Evolutionary conservation across 2,888 invertebrate genomes (phyloP), one percentile per base, ranked within the genome.

Genomic region (Coleophora flavipennella): DNA sequence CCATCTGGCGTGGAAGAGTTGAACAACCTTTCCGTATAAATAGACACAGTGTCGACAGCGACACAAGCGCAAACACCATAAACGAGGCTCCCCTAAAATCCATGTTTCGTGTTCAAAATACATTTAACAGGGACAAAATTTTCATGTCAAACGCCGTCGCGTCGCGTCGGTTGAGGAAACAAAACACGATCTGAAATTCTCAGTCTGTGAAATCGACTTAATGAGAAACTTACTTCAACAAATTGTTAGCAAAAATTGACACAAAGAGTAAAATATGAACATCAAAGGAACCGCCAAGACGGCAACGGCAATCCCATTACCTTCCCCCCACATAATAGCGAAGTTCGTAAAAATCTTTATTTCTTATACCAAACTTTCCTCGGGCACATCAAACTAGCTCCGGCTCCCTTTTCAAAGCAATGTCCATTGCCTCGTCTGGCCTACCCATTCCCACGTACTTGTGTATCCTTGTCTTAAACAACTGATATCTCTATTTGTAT

Each of bases 401-500:
- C 33, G 9, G 9, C 13, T 12, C 13, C 13, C 13, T 10, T 9
- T 13, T 20, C 20, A 20, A 20, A 20, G 20, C 20, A 3, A 20
- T 20, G 20, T 20, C 20, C 20, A 20, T 31, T 7, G 3, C 20
- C 20, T 20, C 20, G 20, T 59, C 60, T 55, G 52, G 28, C 29
- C 29, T n/a, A 11, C 29, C 66, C 67, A 72, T 73, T 69, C 71
- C 65, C 75, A 73, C 73, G 55, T 55, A 60, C 68, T 67, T 69
- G 70, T 75, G 73, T 67, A 62, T 67, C 62, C 72, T 66, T 78
- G 80, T 80, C 77, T 74, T 63, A 75, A 83, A 80, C 83, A 83
- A 83, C 83, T 80, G 81, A 78, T 81, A 81, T 79, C 72, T 80
- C 79, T 79, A 80, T 83, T 83, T 84, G 83, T 84, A 84, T 81